Percentiles rank a stretch among this genome's conserved stretches.
phyloP scores from a whole-genome alignment of 2,888 invertebrate species.

The Epinotia brunnichana region DNA sequence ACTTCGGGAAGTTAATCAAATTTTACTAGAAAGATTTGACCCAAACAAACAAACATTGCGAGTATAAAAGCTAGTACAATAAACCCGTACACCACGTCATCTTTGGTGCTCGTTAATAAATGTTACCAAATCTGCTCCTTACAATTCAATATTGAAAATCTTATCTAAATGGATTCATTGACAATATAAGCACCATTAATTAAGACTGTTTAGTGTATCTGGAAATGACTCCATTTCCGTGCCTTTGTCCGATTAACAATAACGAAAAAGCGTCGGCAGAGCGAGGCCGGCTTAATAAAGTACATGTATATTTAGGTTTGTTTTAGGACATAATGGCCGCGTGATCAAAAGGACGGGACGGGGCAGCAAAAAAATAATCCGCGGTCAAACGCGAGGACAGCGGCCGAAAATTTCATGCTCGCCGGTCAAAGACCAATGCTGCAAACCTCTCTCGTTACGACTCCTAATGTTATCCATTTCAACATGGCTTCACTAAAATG shows the following conservation, averaged over 20 bases:
- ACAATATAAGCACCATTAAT: constrained; percentile 9
- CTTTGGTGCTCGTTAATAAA: neutral
- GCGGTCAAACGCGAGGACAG: constrained; percentile 20
- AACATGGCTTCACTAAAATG: neutral
- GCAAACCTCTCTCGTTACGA: neutral
- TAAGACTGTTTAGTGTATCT: constrained; percentile 21
- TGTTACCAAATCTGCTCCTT: constrained; percentile 5
- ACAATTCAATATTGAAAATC: constrained; percentile 11
- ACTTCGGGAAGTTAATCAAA: too few relatives aligned
- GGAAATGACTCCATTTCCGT: constrained; percentile 13
- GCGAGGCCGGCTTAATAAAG: constrained; percentile 21
- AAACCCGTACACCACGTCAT: too few relatives aligned
- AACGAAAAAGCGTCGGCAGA: constrained; percentile 6
- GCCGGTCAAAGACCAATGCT: constrained; percentile 28
- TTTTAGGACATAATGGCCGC: constrained; percentile 21
- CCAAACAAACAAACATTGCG: too few relatives aligned
- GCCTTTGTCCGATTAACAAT: constrained; percentile 4
- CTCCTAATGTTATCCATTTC: neutral
- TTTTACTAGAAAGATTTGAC: too few relatives aligned
- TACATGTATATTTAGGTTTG: constrained; percentile 23
- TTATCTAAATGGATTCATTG: constrained; percentile 6
- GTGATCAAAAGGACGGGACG: constrained; percentile 31
- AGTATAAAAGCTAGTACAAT: too few relatives aligned
- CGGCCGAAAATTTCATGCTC: constrained; percentile 37
- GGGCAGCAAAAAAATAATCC: constrained; percentile 26